Conservation (phyloP, 2,888 invertebrate species). For the Drosophila gaucha region DNA sequence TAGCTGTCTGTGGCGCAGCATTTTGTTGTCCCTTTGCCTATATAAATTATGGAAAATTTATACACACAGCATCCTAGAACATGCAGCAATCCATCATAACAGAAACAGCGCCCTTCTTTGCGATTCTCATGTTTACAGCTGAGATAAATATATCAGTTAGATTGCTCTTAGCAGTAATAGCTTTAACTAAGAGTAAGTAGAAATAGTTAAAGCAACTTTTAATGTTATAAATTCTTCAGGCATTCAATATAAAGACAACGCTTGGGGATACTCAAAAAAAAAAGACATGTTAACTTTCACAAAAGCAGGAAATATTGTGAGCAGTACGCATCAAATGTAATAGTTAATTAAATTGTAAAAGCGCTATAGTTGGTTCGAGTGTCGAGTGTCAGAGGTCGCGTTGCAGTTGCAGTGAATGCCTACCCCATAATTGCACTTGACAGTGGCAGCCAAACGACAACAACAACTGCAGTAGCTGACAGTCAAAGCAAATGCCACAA, state of each 20-base stretch:
- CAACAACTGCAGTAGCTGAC: constrained; percentile 52
- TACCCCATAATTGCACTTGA: constrained; percentile 77
- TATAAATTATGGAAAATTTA: background rate
- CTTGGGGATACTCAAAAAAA: constrained; percentile 37
- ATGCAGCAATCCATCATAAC: background rate
- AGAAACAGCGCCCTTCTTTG: background rate
- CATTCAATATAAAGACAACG: background rate
- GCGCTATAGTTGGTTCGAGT: background rate
- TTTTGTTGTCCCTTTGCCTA: background rate
- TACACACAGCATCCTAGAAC: background rate
- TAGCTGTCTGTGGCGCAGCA: constrained; percentile 9
- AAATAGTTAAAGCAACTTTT: too few relatives aligned
- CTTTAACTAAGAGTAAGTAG: too few relatives aligned
- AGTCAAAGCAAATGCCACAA: constrained; percentile 57
- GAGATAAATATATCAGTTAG: background rate
- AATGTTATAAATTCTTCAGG: too few relatives aligned
- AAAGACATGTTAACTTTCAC: constrained; percentile 23
- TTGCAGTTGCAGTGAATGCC: constrained; percentile 58
- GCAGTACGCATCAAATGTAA: constrained; percentile 38
- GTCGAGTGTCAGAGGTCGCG: constrained; percentile 65
- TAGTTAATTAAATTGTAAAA: constrained; percentile 55
- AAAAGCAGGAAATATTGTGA: constrained; percentile 15
- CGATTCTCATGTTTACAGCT: background rate
- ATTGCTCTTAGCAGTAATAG: background rate
- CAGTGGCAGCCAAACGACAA: constrained; percentile 55